Evolutionary conservation across 2,888 invertebrate genomes (phyloP).

Genomic region (Platycnemis pennipes): DNA sequence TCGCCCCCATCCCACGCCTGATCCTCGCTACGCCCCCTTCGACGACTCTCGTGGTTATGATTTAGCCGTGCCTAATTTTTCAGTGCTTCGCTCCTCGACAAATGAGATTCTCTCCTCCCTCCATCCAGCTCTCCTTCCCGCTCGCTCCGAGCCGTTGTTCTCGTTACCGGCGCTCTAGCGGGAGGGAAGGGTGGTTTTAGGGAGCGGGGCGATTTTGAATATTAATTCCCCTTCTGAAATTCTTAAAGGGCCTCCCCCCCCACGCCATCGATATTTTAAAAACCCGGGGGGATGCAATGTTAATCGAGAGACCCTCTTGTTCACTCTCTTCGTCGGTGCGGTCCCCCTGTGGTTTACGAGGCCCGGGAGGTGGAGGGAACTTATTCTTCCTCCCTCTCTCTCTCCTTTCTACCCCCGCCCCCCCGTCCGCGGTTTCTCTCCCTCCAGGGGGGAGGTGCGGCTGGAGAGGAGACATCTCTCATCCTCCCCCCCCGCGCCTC

Average conservation of each 20-base stretch:
- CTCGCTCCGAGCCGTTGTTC: neutral
- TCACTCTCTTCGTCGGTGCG: neutral
- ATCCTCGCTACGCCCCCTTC: neutral
- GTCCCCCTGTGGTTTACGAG: neutral
- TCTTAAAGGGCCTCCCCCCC: neutral
- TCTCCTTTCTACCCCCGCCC: neutral
- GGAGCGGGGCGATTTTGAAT: slow-evolving; percentile 5
- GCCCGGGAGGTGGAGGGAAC: neutral
- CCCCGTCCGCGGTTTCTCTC: neutral
- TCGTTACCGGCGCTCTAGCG: slow-evolving; percentile 20
- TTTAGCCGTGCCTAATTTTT: slow-evolving; percentile 53
- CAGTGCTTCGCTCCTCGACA: slow-evolving; percentile 49
- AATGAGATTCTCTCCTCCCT: slow-evolving; percentile 6
- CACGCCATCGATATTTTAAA: slow-evolving; percentile 27
- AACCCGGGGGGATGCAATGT: slow-evolving; percentile 26
- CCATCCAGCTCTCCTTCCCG: neutral
- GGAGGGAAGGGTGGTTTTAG: neutral
- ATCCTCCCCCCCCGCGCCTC: neutral
- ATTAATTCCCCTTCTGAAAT: slow-evolving; percentile 29
- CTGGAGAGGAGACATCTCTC: neutral
- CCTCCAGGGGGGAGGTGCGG: neutral
- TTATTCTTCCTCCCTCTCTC: neutral
- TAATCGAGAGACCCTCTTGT: neutral
- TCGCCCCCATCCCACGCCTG: neutral
- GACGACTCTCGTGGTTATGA: slow-evolving; percentile 9